Evolutionary conservation across 2,113 vertebrate species (phyloP), one percentile per base, ranked within the genome.

Genomic region (Eulemur rufifrons): DNA sequence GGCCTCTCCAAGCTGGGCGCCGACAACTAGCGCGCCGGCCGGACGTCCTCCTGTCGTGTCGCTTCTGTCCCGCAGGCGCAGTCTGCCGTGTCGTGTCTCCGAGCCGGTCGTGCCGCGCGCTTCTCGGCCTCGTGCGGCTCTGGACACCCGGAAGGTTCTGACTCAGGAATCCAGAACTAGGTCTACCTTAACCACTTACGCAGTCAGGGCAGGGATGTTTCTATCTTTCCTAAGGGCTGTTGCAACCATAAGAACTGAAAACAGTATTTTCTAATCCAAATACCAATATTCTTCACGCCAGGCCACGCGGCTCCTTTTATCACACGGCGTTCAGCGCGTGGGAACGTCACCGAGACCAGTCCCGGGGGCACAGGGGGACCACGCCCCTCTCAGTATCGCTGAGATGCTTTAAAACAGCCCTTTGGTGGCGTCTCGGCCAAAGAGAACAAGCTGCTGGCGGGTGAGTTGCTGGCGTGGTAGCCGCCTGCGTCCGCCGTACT

Each of bases 1-100:
- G 99, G 99, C 83, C 99, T 99, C 63, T 99, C 99, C 93, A 99
- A 99, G 98, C 98, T 99, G 54, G 99, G 99, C 61, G 74, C 99
- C 5, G 99, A 99, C 97, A 99, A 99, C 98, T 99, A 99, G 99
- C 97, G 89, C 4, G 17, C 52, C 94, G 96, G 98, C 98, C 98
- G 9, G 97, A 97, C 91, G 59, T 97, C 96, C 97, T 96, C 98
- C 96, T 96, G 96, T 98, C 97, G 97, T 96, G 95, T 96, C 82
- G 98, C 92, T 85, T 98, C 98, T 98, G 98, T 98, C 97, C 92
- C 86, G 98, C 96, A 86, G 86, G 97, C 94, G 98, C 96, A 69
- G 95, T 81, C 63, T 97, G 96, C 95, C 95, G 64, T 83, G 97
- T 95, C 96, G 98, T 39, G 39, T 39, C 39, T 3, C 39, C 39